These are phyloP conservation scores for Gymnocheta viridis DNA, from an alignment of 2,888 invertebrate species.

Conservation along the genomic window DNA sequence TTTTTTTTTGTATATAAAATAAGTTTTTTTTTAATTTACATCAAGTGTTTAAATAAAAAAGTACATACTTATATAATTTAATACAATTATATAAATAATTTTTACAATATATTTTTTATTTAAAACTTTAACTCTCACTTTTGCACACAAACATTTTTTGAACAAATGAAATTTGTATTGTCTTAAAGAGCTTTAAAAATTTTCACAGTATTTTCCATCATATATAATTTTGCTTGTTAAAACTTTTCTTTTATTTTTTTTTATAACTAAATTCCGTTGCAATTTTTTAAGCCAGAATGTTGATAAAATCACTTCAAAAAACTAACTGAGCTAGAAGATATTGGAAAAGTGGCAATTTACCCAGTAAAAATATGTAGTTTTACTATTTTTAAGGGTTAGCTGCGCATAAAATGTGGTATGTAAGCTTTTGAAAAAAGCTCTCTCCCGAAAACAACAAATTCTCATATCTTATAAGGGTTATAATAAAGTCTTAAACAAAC, in stretches of 20 bases:
- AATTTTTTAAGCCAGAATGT: constrained; percentile 41
- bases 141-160: not conserved
- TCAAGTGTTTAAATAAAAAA: not conserved
- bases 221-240: constrained; percentile 11
- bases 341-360: constrained; percentile 25
- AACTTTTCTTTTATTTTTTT: constrained; percentile 12
- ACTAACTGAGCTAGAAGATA: constrained; percentile 63
- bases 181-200: constrained; percentile 26
- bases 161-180: not conserved
- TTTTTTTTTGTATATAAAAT: constrained; percentile 7
- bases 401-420: constrained; percentile 48
- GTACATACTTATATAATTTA: constrained; percentile 29
- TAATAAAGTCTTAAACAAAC: not conserved
- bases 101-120: not conserved
- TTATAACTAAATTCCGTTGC: constrained; percentile 36
- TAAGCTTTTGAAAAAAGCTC: constrained; percentile 32
- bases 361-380: constrained; percentile 44
- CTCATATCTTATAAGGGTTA: not conserved
- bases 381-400: constrained; percentile 28
- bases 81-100: not conserved
- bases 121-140: not conserved
- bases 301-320: constrained; percentile 67
- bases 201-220: not conserved
- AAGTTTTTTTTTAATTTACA: not conserved
- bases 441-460: not conserved